These are phyloP conservation scores for Drosophila ambigua DNA, from an alignment of 1,140 invertebrate genomes.

Conservation along the genomic window DNA sequence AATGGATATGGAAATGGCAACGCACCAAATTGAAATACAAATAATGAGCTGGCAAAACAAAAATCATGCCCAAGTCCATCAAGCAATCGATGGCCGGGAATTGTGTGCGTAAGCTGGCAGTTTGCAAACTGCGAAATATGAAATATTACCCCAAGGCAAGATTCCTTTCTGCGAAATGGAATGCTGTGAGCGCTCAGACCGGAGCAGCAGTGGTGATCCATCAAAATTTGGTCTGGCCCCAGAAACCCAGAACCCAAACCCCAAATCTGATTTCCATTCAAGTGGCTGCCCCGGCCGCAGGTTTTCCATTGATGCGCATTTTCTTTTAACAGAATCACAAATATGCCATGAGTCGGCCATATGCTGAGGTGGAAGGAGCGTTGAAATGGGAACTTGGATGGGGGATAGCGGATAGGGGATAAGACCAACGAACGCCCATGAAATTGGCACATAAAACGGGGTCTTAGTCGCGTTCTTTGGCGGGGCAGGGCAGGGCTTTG, in stretches of 20 bases:
- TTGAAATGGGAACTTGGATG: slow-evolving; percentile 1
- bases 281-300: slow-evolving; percentile 47
- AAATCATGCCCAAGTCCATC: slow-evolving; percentile 70
- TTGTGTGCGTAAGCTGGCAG: slow-evolving; percentile 62
- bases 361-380: slow-evolving; percentile 20
- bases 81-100: slow-evolving; percentile 67
- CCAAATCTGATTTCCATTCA: slow-evolving; percentile 62
- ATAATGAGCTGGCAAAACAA: slow-evolving; percentile 80
- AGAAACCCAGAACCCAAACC: slow-evolving; percentile 1
- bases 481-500: neutral
- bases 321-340: slow-evolving; percentile 23
- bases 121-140: slow-evolving; percentile 63
- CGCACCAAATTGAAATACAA: slow-evolving; percentile 72
- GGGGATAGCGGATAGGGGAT: slow-evolving; percentile 26
- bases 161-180: slow-evolving; percentile 10
- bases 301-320: slow-evolving; percentile 54
- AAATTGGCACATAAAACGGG: slow-evolving; percentile 68
- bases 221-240: slow-evolving; percentile 56
- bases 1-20: slow-evolving; percentile 42
- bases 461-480: slow-evolving; percentile 10
- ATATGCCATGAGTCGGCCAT: slow-evolving; percentile 46
- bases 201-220: slow-evolving; percentile 53
- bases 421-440: slow-evolving; percentile 54
- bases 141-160: slow-evolving; percentile 52
- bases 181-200: neutral